Evolutionary conservation across 2,888 invertebrate genomes (phyloP), one percentile per base, ranked within the genome.

Genomic region (Machimus rusticus): DNA sequence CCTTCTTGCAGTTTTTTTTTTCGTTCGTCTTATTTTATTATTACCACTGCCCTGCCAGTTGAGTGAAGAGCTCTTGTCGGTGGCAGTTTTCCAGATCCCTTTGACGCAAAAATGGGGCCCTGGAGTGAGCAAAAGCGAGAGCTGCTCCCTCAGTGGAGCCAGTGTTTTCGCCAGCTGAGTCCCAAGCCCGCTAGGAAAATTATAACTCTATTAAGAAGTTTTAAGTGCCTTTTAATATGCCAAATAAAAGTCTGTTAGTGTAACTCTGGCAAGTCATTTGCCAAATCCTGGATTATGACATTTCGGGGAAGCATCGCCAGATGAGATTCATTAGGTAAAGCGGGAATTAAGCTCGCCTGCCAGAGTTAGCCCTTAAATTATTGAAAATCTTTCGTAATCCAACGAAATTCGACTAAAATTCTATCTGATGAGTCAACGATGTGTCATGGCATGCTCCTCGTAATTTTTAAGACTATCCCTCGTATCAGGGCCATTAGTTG

Each of bases 161-260:
- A 66, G 66, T 66, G 23, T 66, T 66, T 66, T 66, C 66, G 66
- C 66, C 66, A 66, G 8, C 66, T 66, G 66, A 66, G 66, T 23
- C 66, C 28, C 66, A n/a, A 74, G 74, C 23, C 74, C 28, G 76
- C 37, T 39, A n/a, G n/a, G 37, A 31, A 66, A 85, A 85, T 85
- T 85, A 85, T 85, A 85, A 85, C 74, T 85, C 85, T 74, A 85
- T 85, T 85, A 85, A 85, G 74, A 85, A 85, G 74, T 85, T 85
- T 85, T 85, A 85, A 85, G 85, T 85, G 74, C 74, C 85, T 85
- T 74, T 85, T 74, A 74, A 74, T 43, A 85, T 28, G 46, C 74
- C 74, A 85, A 85, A 43, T 74, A 74, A 85, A 74, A 74, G 74
- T 74, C 43, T 19, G 74, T 85, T 85, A 43, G 74, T 74, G 85